phyloP scores from a whole-genome alignment of 1,140 invertebrate genomes.

The Bombus confusus region DNA sequence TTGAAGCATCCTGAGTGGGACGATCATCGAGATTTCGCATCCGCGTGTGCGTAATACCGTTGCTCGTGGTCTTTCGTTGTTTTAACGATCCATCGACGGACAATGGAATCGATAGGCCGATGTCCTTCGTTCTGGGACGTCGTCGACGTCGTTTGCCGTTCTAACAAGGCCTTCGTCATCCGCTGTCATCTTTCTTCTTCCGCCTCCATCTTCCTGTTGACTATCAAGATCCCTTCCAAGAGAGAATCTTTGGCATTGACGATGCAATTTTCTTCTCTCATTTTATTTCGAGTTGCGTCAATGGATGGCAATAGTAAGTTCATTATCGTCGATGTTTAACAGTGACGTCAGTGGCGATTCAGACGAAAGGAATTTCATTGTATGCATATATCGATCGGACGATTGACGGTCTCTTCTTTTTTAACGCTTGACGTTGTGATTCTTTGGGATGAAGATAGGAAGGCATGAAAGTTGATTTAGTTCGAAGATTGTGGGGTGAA shows the following conservation, averaged over 20 bases:
- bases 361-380: not conserved
- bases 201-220: not conserved
- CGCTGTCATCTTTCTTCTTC: slow-evolving; percentile 36
- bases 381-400: not conserved
- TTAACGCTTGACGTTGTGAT: not conserved
- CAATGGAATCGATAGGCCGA: slow-evolving; percentile 42
- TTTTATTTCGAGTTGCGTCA: not conserved
- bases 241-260: not conserved
- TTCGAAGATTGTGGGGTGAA: too few species aligned
- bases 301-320: not conserved
- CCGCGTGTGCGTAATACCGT: slow-evolving; percentile 59
- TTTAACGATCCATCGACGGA: slow-evolving; percentile 13
- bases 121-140: slow-evolving; percentile 56
- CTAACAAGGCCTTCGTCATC: slow-evolving; percentile 46
- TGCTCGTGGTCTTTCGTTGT: slow-evolving; percentile 37
- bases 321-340: not conserved
- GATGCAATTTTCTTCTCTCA: slow-evolving; percentile 14
- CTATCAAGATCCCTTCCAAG: not conserved
- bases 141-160: slow-evolving; percentile 60
- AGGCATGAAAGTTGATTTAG: too few species aligned
- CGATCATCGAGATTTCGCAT: slow-evolving; percentile 9
- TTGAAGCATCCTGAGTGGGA: not conserved
- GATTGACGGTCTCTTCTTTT: not conserved
- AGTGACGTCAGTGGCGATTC: not conserved
- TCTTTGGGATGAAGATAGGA: not conserved